phyloP scores from a whole-genome alignment of 2,113 vertebrate genomes.

The Grantiella picta region DNA sequence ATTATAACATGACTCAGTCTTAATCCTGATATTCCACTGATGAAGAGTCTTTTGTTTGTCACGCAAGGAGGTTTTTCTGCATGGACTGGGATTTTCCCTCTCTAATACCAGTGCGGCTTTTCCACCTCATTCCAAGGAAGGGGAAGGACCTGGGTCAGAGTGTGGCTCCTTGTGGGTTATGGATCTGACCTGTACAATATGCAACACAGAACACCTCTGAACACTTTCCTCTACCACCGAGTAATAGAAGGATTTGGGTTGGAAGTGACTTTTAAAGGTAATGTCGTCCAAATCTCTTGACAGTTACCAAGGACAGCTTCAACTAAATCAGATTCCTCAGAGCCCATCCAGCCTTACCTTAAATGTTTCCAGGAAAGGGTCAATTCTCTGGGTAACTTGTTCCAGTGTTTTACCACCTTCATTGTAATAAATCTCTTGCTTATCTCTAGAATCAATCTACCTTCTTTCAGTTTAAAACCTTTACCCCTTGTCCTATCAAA shows the following conservation, averaged over 20 bases:
- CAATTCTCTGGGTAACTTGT: no score
- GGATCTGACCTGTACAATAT: background rate
- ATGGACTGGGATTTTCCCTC: background rate
- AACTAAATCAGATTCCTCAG: rapidly evolving
- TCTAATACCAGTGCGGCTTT: background rate
- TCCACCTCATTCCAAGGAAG: background rate
- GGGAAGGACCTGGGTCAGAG: background rate
- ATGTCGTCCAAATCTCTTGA: background rate
- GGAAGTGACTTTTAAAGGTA: background rate
- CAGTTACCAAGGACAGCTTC: background rate
- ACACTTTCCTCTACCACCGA: background rate
- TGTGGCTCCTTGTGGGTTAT: background rate
- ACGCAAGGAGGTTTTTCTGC: background rate
- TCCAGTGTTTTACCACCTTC: background rate
- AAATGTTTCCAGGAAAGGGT: background rate
- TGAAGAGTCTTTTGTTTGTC: background rate
- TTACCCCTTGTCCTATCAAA: background rate
- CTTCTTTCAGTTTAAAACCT: background rate
- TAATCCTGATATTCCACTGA: background rate
- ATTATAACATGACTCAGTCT: background rate
- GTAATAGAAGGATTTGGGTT: background rate
- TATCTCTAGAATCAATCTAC: background rate
- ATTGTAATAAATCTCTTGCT: background rate
- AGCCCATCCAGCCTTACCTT: background rate
- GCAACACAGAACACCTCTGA: background rate